phyloP scores from a whole-genome alignment of 2,888 invertebrate species.

The Rhamnusium bicolor region DNA sequence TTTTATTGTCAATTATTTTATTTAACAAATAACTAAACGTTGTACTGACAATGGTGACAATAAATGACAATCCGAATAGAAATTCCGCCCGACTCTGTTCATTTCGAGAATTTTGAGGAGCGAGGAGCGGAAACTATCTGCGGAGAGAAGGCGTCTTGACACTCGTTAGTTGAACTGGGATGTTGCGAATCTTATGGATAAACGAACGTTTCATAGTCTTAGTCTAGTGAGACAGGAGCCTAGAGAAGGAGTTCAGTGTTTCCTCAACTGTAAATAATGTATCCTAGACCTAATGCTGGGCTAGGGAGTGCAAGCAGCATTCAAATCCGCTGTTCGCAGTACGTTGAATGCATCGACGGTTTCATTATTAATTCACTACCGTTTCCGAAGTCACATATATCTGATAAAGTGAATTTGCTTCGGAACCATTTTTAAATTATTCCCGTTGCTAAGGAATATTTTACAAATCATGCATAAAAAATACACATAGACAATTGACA shows the following conservation, averaged over 20 bases:
- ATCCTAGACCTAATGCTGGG: conserved; percentile 15
- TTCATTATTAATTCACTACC: conserved; percentile 8
- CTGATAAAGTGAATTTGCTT: background rate
- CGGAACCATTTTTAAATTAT: background rate
- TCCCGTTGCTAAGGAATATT: background rate
- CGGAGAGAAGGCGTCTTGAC: conserved; percentile 9
- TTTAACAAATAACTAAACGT: too few relatives aligned
- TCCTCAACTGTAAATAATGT: conserved; percentile 20
- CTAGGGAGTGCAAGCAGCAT: conserved; percentile 16
- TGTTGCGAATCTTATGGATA: background rate
- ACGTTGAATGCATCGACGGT: conserved; percentile 3
- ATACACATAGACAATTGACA: background rate
- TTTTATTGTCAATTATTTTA: too few relatives aligned
- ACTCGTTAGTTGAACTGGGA: conserved; percentile 24
- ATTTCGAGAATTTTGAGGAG: background rate
- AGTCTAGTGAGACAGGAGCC: background rate
- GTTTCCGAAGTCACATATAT: background rate
- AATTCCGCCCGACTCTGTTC: too few relatives aligned
- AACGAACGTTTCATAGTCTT: background rate
- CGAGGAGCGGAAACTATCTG: conserved; percentile 16
- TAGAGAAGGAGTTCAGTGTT: background rate
- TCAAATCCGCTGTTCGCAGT: background rate
- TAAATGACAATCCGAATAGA: too few relatives aligned
- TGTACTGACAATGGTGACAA: too few relatives aligned
- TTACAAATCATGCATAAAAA: background rate